These are phyloP conservation scores for Mythimna lalbum DNA, from an alignment of 2,888 invertebrate species.

Conservation along the genomic window DNA sequence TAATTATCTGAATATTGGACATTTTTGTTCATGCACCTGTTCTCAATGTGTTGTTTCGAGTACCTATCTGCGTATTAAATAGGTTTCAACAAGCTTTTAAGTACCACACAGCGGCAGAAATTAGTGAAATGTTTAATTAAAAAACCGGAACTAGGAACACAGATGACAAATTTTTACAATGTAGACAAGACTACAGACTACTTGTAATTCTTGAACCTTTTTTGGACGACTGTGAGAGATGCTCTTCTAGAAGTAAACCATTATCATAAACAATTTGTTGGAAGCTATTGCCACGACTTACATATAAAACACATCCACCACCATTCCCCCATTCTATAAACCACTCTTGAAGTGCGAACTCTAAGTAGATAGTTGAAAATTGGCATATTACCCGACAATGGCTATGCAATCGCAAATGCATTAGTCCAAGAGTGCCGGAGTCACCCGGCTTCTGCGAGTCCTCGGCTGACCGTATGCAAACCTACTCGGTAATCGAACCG, in stretches of 20 bases:
- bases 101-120: not conserved
- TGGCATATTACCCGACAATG: constrained; percentile 67
- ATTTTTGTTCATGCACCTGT: no score
- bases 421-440: constrained; percentile 74
- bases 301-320: constrained; percentile 9
- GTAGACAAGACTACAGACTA: no score
- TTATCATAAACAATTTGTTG: not conserved
- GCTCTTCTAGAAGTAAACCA: no score
- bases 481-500: constrained; percentile 66
- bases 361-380: constrained; percentile 57
- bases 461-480: constrained; percentile 69
- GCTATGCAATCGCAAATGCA: constrained; percentile 82
- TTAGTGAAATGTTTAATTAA: not conserved
- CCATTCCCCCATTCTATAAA: not conserved
- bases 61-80: not conserved
- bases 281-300: not conserved
- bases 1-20: no score
- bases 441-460: constrained; percentile 36
- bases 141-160: not conserved
- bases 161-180: no score
- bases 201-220: no score
- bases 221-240: no score
- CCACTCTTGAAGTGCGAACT: constrained; percentile 38
- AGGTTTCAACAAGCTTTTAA: not conserved
- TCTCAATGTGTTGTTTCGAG: not conserved